Evolutionary conservation across 2,113 vertebrate genomes (phyloP).

Genomic region (Desmodus rotundus): DNA sequence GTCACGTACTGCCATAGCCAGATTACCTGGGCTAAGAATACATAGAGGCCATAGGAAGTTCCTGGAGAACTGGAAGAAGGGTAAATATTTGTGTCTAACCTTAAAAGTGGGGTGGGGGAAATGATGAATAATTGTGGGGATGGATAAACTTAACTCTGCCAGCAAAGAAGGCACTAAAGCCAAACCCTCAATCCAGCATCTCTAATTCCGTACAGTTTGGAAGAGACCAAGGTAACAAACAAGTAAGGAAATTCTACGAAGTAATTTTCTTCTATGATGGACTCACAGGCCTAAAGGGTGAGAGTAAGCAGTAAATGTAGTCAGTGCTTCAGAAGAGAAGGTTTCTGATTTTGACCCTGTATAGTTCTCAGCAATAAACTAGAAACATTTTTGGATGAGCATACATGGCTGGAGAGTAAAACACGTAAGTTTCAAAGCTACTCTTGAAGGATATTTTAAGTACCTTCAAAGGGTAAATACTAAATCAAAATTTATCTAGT

Average conservation of each 20-base stretch:
- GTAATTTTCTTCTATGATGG: neutral
- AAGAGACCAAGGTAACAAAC: neutral
- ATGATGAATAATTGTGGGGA: neutral
- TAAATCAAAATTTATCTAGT: constrained; percentile 6
- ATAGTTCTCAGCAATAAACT: neutral
- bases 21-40: neutral
- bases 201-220: neutral
- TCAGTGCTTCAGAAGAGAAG: neutral
- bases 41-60: neutral
- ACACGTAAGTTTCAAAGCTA: neutral
- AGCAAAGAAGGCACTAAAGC: neutral
- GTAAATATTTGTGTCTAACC: constrained; percentile 27
- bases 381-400: neutral
- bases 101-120: neutral
- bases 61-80: neutral
- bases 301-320: neutral
- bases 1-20: neutral
- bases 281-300: neutral
- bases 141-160: neutral
- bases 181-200: neutral
- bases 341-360: neutral
- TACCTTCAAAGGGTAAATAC: neutral
- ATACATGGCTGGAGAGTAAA: neutral
- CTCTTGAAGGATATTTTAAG: neutral
- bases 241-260: neutral